Evolutionary conservation across 2,113 vertebrate species (phyloP), one percentile per base, ranked within the genome.

Genomic region (Thryonomys swinderianus): DNA sequence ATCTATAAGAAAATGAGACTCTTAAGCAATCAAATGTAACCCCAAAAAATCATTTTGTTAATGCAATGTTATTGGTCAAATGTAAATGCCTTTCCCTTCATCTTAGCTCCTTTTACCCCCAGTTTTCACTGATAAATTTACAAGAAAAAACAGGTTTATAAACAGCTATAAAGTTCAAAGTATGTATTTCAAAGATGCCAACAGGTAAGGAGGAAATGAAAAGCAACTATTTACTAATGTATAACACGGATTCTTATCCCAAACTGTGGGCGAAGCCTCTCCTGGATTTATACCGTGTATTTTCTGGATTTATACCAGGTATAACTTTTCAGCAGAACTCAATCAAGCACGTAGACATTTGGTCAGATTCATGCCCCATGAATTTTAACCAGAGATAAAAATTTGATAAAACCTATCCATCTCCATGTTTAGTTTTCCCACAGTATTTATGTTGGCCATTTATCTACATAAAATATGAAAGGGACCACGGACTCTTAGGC

Each of bases 301-400:
- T 92, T 91, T 78, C 88, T 66, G 42, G 85, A 92, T 95, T 95
- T 97, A 95, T 62, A 55, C 37, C 3, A 7, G 0, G 21, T 17
- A 17, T 67, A 61, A 69, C 78, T 92, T 85, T 87, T 96, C 82
- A 30, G 78, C 37, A 27, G 66, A 79, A 64, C 48, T 97, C 91
- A 88, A 32, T 97, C 96, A 96, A 74, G 73, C 62, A 59, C 64
- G 61, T 37, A 81, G 94, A 95, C 93, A 88, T 88, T 67, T 82
- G 91, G 53, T 83, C 94, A 93, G 96, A 94, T 96, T 96, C 85
- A 92, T 83, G 78, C 88, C 82, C 91, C 91, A 95, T 96, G 96
- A 97, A 97, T 97, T 96, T 97, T 96, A 96, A 94, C 89, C 67
- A 88, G 93, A 96, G 55, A 94, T 88, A 95, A 90, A n/a, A 97